Base-by-base conservation (phyloP, 2,888 invertebrate genomes). In the Sminthurinus aureus region DNA sequence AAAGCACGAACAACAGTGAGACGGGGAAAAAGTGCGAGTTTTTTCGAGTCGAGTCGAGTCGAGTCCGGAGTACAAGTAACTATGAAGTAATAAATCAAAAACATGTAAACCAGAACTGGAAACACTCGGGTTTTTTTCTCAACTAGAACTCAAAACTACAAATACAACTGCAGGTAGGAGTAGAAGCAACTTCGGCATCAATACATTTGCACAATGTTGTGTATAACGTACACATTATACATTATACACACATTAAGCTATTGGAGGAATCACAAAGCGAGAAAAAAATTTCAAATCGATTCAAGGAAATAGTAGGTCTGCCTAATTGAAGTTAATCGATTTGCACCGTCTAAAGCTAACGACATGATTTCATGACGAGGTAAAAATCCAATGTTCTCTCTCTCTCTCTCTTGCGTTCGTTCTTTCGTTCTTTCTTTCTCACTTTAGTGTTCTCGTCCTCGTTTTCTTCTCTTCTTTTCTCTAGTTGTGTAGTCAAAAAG, bases 321-420 rank as follows among this genome's bases (percentile, higher is more conserved):
- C 51, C 78, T 78, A 83, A 83, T 83, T 77, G 78, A 83, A 83
- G 77, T 82, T 82, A 82, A 82, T 82, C 82, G 82, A 82, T 82
- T 77, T 69, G 82, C 77, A 82, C 77, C 52, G 69, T 52, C 69
- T 82, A 80, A 73, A 58, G 51, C 81, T 81, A 81, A 81, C 81
- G 81, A 81, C 81, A 81, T 81, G 81, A 81, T 81, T 81, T 81
- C 81, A 81, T 81, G 81, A 81, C 81, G 64, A 73, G 58, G 58
- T 81, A 26, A 64, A 66, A 74, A 52, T 66, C 73, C 38, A 58
- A 50, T 81, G 75, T 20, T 66, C 20, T 81, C 24, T 81, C 64
- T 64, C n/a, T 58, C 74, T 74, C 20, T 51, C 71, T 52, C 71
- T 51, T 58, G 26, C 38, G 2, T 15, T 51, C 75, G 3, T 51